Evolutionary conservation across 2,797 vertebrate species (phyloP), one percentile per base, ranked within the genome.

Genomic region (Pangasius krempfi): DNA sequence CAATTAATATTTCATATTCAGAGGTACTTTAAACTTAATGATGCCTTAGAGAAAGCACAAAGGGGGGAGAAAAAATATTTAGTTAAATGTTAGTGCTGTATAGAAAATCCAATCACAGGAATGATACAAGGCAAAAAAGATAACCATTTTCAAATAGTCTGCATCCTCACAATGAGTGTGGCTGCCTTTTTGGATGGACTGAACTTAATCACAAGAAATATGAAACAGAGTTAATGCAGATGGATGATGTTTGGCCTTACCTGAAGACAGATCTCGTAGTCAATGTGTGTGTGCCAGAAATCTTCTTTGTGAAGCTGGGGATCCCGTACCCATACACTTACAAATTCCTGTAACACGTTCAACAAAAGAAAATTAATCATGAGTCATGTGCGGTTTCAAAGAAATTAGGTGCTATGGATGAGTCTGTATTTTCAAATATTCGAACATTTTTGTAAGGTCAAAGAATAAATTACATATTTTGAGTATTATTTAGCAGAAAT

Each of bases 261-360:
- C 0, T 98, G 95, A 93, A 99, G 94, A 93, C 95, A 96, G 93
- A 99, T 98, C 93, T 98, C 97, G 33, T 99, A 99, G 94, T 98
- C 97, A 10, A 98, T 86, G 14, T 98, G 95, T 1, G 96, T 95
- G 90, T 97, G 96, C 98, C 98, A 99, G 0, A 94, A 96, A 91
- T 97, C 96, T 85, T 96, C 96, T 92, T 96, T 98, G 81, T 97
- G 96, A 6, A 96, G 93, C 93, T 92, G 96, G 56, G 98, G 98
- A 87, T 98, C 97, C 86, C 93, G 94, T 47, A 99, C 97, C 94
- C 96, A 96, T 84, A 99, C 94, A 40, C 96, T 98, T 81, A 98
- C 93, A 86, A 98, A 98, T 88, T 99, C 98, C 98, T 99, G 93
- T n/a, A 95, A 95, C 47, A 91, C n/a, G 64, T 52, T 54, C 52